A percentile compares a stretch with the other conserved stretches of the same genome.
These are phyloP conservation scores for Pomacea maculata DNA, from an alignment of 1,140 invertebrate species.

Conservation along the genomic window DNA sequence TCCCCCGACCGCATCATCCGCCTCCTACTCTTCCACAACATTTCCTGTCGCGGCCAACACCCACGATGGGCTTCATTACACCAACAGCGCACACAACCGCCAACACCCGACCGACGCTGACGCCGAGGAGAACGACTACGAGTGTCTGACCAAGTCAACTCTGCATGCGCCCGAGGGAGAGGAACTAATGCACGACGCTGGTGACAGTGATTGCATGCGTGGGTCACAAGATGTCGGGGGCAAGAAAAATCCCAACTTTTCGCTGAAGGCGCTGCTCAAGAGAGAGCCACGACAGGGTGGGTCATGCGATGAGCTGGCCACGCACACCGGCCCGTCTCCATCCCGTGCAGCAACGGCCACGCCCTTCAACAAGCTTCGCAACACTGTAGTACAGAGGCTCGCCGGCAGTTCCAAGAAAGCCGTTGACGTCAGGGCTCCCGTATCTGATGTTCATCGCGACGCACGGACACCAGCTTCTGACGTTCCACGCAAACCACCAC, in stretches of 20 bases:
- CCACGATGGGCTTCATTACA: neutral
- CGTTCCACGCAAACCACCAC: slow-evolving; percentile 2
- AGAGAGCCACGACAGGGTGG: slow-evolving; percentile 34
- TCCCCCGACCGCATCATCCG: slow-evolving; percentile 6
- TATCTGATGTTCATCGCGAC: no score
- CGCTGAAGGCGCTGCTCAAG: slow-evolving; percentile 39
- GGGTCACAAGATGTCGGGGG: slow-evolving; percentile 3
- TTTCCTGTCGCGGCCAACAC: neutral
- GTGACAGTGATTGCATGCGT: slow-evolving; percentile 2
- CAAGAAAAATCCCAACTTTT: slow-evolving; percentile 33
- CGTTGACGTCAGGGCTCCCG: neutral
- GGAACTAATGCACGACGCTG: neutral
- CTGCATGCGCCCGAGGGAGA: neutral
- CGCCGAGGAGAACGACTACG: slow-evolving; percentile 12
- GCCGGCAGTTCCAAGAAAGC: slow-evolving; percentile 32
- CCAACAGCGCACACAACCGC: neutral
- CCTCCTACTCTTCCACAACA: neutral
- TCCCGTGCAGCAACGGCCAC: slow-evolving; percentile 3
- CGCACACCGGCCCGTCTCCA: neutral
- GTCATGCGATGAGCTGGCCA: slow-evolving; percentile 19
- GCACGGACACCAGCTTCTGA: neutral
- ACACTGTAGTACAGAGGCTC: slow-evolving; percentile 46
- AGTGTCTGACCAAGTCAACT: slow-evolving; percentile 6
- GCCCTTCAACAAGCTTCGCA: slow-evolving; percentile 42
- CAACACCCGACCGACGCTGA: neutral